These are phyloP conservation scores for Meandrina meandrites DNA, from an alignment of 92 coral and sea anemone species.

Conservation along the genomic window DNA sequence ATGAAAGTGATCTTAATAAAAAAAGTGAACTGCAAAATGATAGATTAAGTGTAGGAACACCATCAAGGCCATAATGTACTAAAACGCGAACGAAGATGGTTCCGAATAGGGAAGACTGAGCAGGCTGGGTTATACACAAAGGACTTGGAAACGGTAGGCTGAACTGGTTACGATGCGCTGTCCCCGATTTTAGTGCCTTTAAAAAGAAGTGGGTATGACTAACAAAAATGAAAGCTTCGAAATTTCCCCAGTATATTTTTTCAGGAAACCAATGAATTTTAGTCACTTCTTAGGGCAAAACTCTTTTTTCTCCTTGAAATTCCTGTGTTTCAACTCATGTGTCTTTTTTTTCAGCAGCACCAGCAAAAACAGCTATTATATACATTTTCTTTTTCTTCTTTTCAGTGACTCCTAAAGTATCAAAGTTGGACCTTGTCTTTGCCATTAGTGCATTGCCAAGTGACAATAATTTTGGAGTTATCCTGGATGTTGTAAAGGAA, in stretches of 20 bases:
- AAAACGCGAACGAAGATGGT: background rate
- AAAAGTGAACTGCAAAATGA: background rate
- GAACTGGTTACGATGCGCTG: no score
- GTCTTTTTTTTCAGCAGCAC: no score
- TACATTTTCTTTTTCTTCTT: background rate
- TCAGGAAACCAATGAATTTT: background rate
- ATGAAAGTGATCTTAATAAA: no score
- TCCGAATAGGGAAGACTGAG: no score
- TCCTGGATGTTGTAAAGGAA: constrained; percentile 71
- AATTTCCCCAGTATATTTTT: no score
- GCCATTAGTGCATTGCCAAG: constrained; percentile 69
- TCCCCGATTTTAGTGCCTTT: background rate
- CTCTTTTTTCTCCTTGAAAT: no score
- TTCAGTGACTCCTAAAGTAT: constrained; percentile 68
- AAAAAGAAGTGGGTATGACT: background rate
- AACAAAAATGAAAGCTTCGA: background rate
- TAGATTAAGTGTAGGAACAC: background rate
- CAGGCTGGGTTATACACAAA: no score
- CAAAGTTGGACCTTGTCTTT: constrained; percentile 79
- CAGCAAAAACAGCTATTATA: background rate
- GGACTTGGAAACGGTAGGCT: background rate
- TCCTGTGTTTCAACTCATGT: no score
- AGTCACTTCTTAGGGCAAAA: background rate
- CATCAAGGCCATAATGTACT: background rate
- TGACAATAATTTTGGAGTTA: constrained; percentile 58